Base-by-base conservation (phyloP, 2,888 invertebrate genomes). In the Drosophila merina region DNA sequence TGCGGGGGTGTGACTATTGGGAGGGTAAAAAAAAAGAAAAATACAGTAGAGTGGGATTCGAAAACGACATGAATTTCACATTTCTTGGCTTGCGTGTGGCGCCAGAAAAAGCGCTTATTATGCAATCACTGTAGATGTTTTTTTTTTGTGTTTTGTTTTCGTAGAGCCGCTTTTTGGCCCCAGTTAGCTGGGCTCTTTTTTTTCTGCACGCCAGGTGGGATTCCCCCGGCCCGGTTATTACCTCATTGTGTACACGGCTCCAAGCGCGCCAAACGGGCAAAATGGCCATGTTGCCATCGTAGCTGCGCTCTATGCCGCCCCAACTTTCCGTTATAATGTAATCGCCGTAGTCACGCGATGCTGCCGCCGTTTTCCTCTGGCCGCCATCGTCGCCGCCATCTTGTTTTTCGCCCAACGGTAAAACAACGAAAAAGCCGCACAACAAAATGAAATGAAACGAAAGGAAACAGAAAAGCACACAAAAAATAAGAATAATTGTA, bases 201-300 rank as follows among this genome's bases (percentile, higher is more conserved):
- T 58, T 68, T 57, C 57, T 68, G 57, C 68, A 68, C 68, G 51
- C 51, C 68, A 57, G 57, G 50, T 68, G 50, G 48, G 57, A 58
- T 68, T 68, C 51, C 45, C 62, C 49, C 38, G 33, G 47, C 56
- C 83, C 49, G 74, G 36, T 45, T 79, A 90, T 91, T 91, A 94
- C 95, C 90, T 95, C 94, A 86, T 93, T 92, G 91, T 94, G 91
- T 93, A 94, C 94, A 79, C 94, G 93, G 60, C 96, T 96, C 96
- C 96, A 97, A 28, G 96, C 95, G 69, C 95, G 95, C 93, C 96
- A 94, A 54, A 97, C 95, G 86, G 96, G 95, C 62, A 96, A 92
- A 72, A 96, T 95, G 62, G 94, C 94, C 51, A 95, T 95, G 80
- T 95, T 94, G 31, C 95, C 94, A 68, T 90, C 90, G 75, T 91